phyloP scores from a whole-genome alignment of 2,797 vertebrate species.

The Lepilemur septentrionalis region DNA sequence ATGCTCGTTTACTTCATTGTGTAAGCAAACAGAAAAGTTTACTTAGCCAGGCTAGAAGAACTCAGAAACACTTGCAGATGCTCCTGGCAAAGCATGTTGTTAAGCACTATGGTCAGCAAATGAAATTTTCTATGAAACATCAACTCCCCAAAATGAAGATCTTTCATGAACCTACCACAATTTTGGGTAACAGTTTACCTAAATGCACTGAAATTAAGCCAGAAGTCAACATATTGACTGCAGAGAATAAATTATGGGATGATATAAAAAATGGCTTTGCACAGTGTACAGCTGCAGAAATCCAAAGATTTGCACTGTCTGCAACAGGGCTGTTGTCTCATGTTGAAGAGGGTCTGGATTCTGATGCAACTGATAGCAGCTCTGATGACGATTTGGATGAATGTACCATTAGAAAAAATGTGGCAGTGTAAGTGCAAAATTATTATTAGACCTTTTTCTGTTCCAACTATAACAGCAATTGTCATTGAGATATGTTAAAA shows the following conservation, averaged over 20 bases:
- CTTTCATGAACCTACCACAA: conserved; percentile 69
- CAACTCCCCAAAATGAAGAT: conserved; percentile 80
- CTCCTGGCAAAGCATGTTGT: conserved; percentile 89
- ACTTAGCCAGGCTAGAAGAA: conserved; percentile 85
- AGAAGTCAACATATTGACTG: conserved; percentile 60
- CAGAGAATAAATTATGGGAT: conserved; percentile 66
- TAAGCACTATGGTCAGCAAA: conserved; percentile 89
- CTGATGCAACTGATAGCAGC: conserved; percentile 94
- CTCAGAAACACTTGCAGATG: conserved; percentile 89
- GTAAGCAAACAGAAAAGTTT: conserved; percentile 89
- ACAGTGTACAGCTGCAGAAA: conserved; percentile 79
- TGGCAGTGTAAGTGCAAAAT: conserved; percentile 90
- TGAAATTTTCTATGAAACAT: conserved; percentile 88
- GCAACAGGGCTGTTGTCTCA: conserved; percentile 86
- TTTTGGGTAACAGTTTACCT: conserved; percentile 73
- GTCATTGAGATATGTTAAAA: conserved; percentile 31
- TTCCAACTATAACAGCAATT: background rate
- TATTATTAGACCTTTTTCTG: conserved; percentile 68
- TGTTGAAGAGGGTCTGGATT: conserved; percentile 91
- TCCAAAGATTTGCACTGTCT: conserved; percentile 86
- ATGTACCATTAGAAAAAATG: conserved; percentile 76
- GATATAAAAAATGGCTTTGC: conserved; percentile 74
- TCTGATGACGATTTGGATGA: conserved; percentile 92
- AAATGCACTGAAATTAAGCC: conserved; percentile 77
- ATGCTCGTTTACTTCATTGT: conserved; percentile 84